Percentiles rank a stretch among this genome's conserved stretches.
Evolutionary conservation across 2,888 invertebrate genomes (phyloP).

Genomic region (Stegana nigrithorax): DNA sequence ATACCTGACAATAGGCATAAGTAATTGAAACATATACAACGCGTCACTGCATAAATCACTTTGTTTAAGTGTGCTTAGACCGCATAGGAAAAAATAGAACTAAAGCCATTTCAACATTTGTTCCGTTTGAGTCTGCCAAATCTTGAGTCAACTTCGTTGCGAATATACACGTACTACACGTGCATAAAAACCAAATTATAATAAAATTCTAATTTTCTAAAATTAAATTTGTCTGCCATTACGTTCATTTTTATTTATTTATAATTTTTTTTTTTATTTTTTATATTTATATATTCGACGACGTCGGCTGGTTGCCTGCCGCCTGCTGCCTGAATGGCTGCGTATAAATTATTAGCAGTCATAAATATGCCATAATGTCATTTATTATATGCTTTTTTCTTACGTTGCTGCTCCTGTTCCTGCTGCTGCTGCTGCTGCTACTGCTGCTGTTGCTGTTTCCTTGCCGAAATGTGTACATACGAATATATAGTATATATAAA

Average conservation of each 20-base stretch:
- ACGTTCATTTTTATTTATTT: neutral
- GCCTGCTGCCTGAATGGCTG: slow-evolving; percentile 30
- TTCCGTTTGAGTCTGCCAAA: no score
- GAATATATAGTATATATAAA: neutral
- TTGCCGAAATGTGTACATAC: neutral
- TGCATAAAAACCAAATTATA: neutral
- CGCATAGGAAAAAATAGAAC: no score
- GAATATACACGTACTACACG: neutral
- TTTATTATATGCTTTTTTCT: slow-evolving; percentile 56
- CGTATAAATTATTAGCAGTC: slow-evolving; percentile 61
- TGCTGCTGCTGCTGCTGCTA: neutral
- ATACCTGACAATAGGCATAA: no score
- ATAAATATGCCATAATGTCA: slow-evolving; percentile 60
- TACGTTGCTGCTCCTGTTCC: slow-evolving; percentile 1
- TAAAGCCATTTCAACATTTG: no score
- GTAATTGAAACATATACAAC: no score
- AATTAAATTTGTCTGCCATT: slow-evolving; percentile 18
- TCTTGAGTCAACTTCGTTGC: neutral
- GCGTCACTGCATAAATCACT: no score
- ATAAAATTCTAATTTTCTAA: slow-evolving; percentile 19
- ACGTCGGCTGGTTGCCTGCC: slow-evolving; percentile 34
- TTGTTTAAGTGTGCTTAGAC: no score
- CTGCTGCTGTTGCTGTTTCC: neutral
- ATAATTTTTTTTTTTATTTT: neutral
- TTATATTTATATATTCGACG: no score